Evolutionary conservation across 2,113 vertebrate genomes (phyloP).

Genomic region (Syrrhaptes paradoxus): DNA sequence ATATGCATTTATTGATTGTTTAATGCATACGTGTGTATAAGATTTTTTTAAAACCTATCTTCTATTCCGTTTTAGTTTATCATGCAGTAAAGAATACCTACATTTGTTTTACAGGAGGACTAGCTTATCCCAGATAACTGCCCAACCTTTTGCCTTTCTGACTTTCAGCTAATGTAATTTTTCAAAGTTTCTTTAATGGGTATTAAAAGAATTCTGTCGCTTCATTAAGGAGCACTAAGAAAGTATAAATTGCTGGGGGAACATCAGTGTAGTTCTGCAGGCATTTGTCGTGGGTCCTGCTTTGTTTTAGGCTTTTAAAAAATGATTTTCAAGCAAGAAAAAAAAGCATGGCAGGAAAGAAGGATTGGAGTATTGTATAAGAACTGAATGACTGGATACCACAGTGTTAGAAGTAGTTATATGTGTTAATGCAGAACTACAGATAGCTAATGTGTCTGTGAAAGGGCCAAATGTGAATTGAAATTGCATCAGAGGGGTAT

Average conservation of each 20-base stretch:
- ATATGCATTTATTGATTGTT: neutral
- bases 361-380: neutral
- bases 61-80: neutral
- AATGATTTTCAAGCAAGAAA: neutral
- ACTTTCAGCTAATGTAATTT: neutral
- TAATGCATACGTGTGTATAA: neutral
- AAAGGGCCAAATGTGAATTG: neutral
- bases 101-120: neutral
- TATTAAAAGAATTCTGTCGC: neutral
- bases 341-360: neutral
- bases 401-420: neutral
- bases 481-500: neutral
- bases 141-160: neutral
- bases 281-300: neutral
- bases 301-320: neutral
- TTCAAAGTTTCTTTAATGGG: neutral
- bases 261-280: neutral
- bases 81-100: neutral
- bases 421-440: neutral
- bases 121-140: neutral
- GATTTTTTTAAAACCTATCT: neutral
- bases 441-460: neutral
- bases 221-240: neutral
- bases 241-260: neutral
- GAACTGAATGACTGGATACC: neutral